phyloP scores from a whole-genome alignment of 2,888 invertebrate genomes.

The Tethea ocularis region DNA sequence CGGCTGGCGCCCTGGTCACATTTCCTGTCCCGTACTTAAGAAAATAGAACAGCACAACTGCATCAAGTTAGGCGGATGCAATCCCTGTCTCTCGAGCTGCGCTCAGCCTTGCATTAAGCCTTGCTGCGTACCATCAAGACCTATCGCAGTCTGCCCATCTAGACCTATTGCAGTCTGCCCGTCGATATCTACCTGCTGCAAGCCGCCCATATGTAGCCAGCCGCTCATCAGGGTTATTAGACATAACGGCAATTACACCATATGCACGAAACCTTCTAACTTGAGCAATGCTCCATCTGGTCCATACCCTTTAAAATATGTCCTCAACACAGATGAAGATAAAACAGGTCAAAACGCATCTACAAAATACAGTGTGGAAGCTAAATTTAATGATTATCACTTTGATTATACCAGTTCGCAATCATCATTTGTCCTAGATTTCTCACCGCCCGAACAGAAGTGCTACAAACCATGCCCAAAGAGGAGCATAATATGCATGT shows the following conservation, averaged over 20 bases:
- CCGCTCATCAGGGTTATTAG: slow-evolving; percentile 66
- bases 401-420: slow-evolving; percentile 77
- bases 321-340: slow-evolving; percentile 57
- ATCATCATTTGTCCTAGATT: slow-evolving; percentile 72
- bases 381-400: slow-evolving; percentile 73
- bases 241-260: slow-evolving; percentile 70
- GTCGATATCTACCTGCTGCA: slow-evolving; percentile 49
- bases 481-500: slow-evolving; percentile 50
- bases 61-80: slow-evolving; percentile 51
- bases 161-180: slow-evolving; percentile 53
- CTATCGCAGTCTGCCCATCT: slow-evolving; percentile 51
- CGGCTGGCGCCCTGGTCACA: slow-evolving; percentile 80
- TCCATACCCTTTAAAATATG: slow-evolving; percentile 73
- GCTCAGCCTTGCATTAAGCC: slow-evolving; percentile 48
- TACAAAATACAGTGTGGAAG: slow-evolving; percentile 69
- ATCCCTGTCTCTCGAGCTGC: slow-evolving; percentile 48
- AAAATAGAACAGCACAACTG: slow-evolving; percentile 70
- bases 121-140: slow-evolving; percentile 50
- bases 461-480: slow-evolving; percentile 62
- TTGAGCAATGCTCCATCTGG: slow-evolving; percentile 69
- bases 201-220: slow-evolving; percentile 41
- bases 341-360: slow-evolving; percentile 7
- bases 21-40: slow-evolving; percentile 69
- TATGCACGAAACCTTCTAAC: slow-evolving; percentile 71
- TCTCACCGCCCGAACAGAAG: slow-evolving; percentile 66